phyloP scores from a whole-genome alignment of 1,140 invertebrate species.

The Diachasma alloeum region DNA sequence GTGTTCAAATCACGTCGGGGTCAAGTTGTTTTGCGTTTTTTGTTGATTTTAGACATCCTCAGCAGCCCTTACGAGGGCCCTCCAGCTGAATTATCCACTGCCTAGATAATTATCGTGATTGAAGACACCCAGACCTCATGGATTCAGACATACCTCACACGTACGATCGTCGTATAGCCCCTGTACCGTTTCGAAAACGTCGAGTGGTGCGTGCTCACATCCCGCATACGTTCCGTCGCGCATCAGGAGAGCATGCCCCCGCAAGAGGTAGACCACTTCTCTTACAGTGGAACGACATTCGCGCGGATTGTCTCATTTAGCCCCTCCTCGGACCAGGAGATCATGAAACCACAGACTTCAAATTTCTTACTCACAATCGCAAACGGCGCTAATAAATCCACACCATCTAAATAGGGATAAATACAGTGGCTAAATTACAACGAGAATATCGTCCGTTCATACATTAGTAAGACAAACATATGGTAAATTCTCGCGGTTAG shows the following conservation, averaged over 20 bases:
- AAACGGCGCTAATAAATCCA: neutral
- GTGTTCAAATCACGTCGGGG: conserved; percentile 98
- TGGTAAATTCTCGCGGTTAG: conserved; percentile 41
- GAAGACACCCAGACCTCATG: neutral
- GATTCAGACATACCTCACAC: neutral
- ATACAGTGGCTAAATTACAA: conserved; percentile 27
- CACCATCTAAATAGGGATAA: neutral
- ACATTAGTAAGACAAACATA: conserved; percentile 11
- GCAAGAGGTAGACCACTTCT: conserved; percentile 50
- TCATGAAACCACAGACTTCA: conserved; percentile 27
- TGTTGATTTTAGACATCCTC: neutral
- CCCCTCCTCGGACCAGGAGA: conserved; percentile 59
- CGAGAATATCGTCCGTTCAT: conserved; percentile 21
- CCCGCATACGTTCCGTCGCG: conserved; percentile 45
- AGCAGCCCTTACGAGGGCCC: neutral
- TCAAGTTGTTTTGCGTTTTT: conserved; percentile 56
- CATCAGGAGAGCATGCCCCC: conserved; percentile 38
- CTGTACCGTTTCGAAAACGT: conserved; percentile 15
- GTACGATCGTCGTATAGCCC: conserved; percentile 6
- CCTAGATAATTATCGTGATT: neutral
- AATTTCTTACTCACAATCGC: conserved; percentile 5
- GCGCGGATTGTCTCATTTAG: conserved; percentile 64
- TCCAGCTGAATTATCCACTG: neutral
- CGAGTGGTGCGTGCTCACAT: conserved; percentile 49
- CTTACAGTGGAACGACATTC: conserved; percentile 55